Conservation (phyloP, 2,888 invertebrate genomes). For the Melanchra persicariae region DNA sequence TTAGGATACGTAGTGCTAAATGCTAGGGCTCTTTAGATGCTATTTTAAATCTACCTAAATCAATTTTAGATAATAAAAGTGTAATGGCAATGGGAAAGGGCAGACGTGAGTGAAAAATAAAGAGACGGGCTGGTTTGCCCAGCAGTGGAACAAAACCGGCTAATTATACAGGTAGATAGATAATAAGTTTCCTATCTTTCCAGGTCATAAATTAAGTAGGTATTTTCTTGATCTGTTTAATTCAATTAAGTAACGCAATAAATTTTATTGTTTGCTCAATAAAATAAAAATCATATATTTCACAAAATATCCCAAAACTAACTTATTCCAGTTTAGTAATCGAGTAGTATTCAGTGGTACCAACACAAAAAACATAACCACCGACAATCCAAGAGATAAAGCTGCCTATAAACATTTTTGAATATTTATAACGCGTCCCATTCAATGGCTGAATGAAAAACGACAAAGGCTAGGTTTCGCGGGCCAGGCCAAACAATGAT, state of each 20-base stretch:
- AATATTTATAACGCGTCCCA: slow-evolving; percentile 66
- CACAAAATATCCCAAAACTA: neutral
- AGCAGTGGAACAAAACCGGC: too few relatives aligned
- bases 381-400: slow-evolving; percentile 39
- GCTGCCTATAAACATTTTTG: slow-evolving; percentile 60
- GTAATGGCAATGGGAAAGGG: too few relatives aligned
- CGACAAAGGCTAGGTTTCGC: slow-evolving; percentile 64
- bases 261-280: neutral
- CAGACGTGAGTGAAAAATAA: too few relatives aligned
- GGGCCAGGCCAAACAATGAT: slow-evolving; percentile 77
- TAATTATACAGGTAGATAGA: too few relatives aligned
- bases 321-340: neutral
- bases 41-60: too few relatives aligned
- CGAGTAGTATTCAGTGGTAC: neutral
- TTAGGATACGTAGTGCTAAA: neutral
- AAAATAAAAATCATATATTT: neutral
- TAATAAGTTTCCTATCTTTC: too few relatives aligned
- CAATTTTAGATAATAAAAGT: too few relatives aligned
- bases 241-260: too few relatives aligned
- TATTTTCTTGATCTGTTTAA: too few relatives aligned
- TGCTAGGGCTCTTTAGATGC: neutral
- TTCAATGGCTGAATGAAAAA: slow-evolving; percentile 63
- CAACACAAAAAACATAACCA: slow-evolving; percentile 14
- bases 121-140: too few relatives aligned
- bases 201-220: too few relatives aligned